These are phyloP conservation scores for Chaenodraco wilsoni DNA, from an alignment of 2,797 vertebrate species.

Conservation along the genomic window DNA sequence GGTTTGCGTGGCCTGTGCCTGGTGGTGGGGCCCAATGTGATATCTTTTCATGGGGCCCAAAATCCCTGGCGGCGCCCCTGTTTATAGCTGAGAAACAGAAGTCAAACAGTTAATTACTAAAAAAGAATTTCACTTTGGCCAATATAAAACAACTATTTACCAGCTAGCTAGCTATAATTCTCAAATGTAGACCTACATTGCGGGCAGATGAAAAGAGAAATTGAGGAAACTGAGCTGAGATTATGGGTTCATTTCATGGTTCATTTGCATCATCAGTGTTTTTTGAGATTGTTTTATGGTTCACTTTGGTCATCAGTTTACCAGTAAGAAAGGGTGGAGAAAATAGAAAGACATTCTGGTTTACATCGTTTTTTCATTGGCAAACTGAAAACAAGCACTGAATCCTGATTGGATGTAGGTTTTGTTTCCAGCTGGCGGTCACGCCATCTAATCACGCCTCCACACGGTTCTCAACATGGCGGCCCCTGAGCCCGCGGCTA, in stretches of 20 bases:
- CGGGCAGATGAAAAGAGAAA: conserved; percentile 3
- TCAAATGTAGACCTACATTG: not conserved
- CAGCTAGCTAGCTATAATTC: not conserved
- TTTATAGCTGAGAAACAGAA: no score
- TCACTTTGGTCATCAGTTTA: not conserved
- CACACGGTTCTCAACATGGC: no score
- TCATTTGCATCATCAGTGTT: conserved; percentile 3
- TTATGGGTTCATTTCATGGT: not conserved
- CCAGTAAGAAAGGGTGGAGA: not conserved
- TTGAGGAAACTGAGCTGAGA: not conserved
- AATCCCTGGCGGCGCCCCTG: no score
- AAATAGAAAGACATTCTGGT: not conserved
- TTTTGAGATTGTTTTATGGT: not conserved
- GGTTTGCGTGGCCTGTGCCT: no score
- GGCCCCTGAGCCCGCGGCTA: no score
- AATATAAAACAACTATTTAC: not conserved
- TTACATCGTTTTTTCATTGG: conserved; percentile 2
- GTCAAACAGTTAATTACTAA: not conserved
- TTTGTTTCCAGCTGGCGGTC: not conserved
- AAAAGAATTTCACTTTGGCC: no score
- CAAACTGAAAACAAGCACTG: not conserved
- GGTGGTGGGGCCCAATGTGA: no score
- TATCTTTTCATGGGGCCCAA: no score
- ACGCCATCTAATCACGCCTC: not conserved
- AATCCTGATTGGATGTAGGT: not conserved